phyloP scores from a whole-genome alignment of 2,888 invertebrate genomes.

The Chymomyza fuscimana region DNA sequence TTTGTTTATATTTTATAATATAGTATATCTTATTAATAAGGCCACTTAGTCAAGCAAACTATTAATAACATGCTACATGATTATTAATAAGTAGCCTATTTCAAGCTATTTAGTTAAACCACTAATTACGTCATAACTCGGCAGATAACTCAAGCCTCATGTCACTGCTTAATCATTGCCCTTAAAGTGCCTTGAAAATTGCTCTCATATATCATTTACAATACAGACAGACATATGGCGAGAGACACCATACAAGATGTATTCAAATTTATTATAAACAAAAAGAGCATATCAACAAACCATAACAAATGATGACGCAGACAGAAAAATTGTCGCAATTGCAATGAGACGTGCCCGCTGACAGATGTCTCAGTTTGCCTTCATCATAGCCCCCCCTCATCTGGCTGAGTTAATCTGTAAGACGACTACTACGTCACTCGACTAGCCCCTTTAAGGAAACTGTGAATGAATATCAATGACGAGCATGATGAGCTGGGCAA shows the following conservation, averaged over 20 bases:
- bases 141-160: not conserved
- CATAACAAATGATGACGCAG: slow-evolving; percentile 64
- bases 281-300: slow-evolving; percentile 26
- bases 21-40: no score
- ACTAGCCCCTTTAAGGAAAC: slow-evolving; percentile 32
- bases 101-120: not conserved
- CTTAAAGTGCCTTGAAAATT: not conserved
- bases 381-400: not conserved
- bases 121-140: not conserved
- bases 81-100: not conserved
- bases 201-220: not conserved
- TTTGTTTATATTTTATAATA: not conserved
- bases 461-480: slow-evolving; percentile 60
- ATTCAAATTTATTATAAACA: slow-evolving; percentile 5
- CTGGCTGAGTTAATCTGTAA: not conserved
- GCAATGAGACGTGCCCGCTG: slow-evolving; percentile 23
- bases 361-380: not conserved
- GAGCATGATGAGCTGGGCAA: slow-evolving; percentile 21
- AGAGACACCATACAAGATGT: not conserved
- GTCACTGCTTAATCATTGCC: not conserved
- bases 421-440: no score
- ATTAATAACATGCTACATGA: not conserved
- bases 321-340: slow-evolving; percentile 62
- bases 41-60: not conserved
- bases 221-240: not conserved